Conservation (phyloP, 2,113 vertebrate species). For the Oxyruncus cristatus region DNA sequence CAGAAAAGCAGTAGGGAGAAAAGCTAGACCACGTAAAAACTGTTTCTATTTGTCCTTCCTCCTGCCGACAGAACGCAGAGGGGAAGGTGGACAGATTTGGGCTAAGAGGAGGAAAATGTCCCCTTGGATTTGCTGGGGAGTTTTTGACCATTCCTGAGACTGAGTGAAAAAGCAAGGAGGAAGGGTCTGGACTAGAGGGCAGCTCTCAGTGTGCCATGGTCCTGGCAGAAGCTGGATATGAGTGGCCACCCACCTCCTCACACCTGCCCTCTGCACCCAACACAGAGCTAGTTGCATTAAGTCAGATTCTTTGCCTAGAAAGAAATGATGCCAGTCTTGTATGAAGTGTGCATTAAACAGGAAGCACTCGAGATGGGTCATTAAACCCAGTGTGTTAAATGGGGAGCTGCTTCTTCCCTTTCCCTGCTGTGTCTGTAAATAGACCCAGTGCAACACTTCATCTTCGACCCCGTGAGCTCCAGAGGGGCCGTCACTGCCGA, state of each 20-base stretch:
- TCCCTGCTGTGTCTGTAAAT: background rate
- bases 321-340: background rate
- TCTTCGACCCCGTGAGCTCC: background rate
- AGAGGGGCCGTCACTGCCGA: background rate
- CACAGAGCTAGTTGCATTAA: background rate
- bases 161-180: background rate
- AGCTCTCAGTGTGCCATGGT: background rate
- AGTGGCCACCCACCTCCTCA: rapidly evolving
- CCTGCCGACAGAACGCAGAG: background rate
- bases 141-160: background rate
- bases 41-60: background rate
- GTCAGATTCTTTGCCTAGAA: background rate
- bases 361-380: background rate
- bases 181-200: background rate
- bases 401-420: background rate
- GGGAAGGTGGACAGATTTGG: background rate
- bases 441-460: background rate
- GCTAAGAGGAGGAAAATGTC: background rate
- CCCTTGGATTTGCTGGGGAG: rapidly evolving
- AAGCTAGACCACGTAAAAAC: background rate
- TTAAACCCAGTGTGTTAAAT: background rate
- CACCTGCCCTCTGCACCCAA: background rate
- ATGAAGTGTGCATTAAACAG: background rate
- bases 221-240: background rate
- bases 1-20: background rate